Base-by-base conservation (phyloP, 2,888 invertebrate genomes). In the Lingula anatina region DNA sequence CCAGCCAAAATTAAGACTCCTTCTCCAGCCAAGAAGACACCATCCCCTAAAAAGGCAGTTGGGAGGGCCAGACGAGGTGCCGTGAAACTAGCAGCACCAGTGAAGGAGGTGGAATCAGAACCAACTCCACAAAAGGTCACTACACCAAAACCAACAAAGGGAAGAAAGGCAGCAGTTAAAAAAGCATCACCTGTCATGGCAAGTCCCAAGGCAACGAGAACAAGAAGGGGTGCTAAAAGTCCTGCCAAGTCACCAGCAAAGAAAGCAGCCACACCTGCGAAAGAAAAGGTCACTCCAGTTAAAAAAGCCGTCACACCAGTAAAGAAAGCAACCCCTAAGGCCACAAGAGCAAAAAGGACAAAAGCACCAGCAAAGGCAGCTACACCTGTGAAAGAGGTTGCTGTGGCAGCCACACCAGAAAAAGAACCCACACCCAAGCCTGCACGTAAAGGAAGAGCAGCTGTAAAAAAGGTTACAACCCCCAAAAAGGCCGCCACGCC, bases 131-230 rank as follows among this genome's bases (percentile, higher is more conserved):
- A 25, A 1, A 53, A 51, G 36, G 7, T 7, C 5, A 18, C 39
- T 39, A 39, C 39, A 18, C 39, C 39, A 9, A 31, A 31, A 31
- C 48, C 42, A 42, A 31, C 27, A 21, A 47, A 46, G 24, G 39
- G 27, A 7, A 41, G 28, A n/a, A 20, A 35, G 36, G 46, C 44
- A 9, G 41, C 39, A 35, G 50, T 20, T 5, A 50, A 56, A 38
- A 21, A 23, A 49, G 50, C 47, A 20, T 51, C 49, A 28, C 54
- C 55, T 37, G 35, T 45, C 2, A 31, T 9, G 31, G 9, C 31
- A 31, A 31, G 31, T 31, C n/a, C n/a, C n/a, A n/a, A n/a, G n/a
- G n/a, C n/a, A n/a, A 31, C 31, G 31, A 7, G 9, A 9, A 47
- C 28, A 37, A 23, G 5, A 28, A 26, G 15, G 9, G 2, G 15